A percentile compares a stretch with the other conserved stretches of the same genome.
These are phyloP conservation scores for Passer domesticus DNA, from an alignment of 2,113 vertebrate species.

Conservation along the genomic window DNA sequence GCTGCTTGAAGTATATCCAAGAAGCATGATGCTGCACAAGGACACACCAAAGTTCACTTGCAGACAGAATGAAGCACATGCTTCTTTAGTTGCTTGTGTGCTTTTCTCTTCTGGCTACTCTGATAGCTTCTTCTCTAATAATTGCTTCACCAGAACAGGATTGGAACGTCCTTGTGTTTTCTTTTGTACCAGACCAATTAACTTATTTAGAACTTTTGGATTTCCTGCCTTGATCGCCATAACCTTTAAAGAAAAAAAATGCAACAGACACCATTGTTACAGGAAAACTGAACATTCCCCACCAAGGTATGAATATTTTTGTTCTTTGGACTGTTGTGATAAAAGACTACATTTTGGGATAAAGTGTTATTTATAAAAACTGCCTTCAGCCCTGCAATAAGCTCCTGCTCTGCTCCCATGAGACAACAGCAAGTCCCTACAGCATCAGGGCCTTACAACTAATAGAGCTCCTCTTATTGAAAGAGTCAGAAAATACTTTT, in stretches of 20 bases:
- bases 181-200: conserved; percentile 89
- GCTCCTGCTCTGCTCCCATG: neutral
- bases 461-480: neutral
- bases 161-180: conserved; percentile 83
- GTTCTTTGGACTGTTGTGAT: neutral
- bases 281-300: neutral
- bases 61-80: fast-evolving
- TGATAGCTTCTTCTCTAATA: conserved; percentile 80
- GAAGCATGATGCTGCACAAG: fast-evolving
- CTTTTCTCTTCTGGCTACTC: neutral
- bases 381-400: conserved; percentile 6
- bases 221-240: conserved; percentile 83
- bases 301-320: neutral
- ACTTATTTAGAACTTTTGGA: conserved; percentile 88
- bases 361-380: conserved; percentile 13
- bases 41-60: neutral
- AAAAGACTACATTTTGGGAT: neutral
- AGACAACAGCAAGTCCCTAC: neutral
- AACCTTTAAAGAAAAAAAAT: conserved; percentile 77
- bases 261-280: neutral
- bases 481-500: neutral
- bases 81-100: neutral
- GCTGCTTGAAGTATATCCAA: neutral
- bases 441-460: neutral
- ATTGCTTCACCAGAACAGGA: conserved; percentile 78